These are phyloP conservation scores for Loris lydekkerianus DNA, from an alignment of 2,797 vertebrate genomes.

Conservation along the genomic window DNA sequence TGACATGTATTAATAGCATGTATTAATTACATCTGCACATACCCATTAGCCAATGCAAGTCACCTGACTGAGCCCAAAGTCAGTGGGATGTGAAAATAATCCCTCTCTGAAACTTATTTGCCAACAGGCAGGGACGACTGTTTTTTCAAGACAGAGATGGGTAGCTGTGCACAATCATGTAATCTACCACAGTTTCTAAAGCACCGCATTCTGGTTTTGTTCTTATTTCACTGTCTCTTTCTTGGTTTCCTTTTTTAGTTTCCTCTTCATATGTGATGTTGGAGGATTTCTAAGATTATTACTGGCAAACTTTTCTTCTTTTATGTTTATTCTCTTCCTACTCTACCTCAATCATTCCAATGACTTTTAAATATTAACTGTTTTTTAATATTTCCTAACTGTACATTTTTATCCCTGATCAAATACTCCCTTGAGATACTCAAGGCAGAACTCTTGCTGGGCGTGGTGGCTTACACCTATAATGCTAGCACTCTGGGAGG, in stretches of 20 bases:
- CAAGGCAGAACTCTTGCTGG: neutral
- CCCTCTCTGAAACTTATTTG: neutral
- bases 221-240: neutral
- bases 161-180: neutral
- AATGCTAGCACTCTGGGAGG: too few species aligned
- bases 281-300: constrained; percentile 30
- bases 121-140: neutral
- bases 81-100: neutral
- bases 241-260: neutral
- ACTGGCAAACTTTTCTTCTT: neutral
- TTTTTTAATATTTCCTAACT: neutral
- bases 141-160: neutral
- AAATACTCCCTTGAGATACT: neutral
- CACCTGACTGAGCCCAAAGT: neutral
- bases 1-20: neutral
- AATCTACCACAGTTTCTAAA: neutral
- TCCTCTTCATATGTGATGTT: neutral
- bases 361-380: neutral
- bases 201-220: neutral
- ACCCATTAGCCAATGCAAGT: neutral
- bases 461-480: too few species aligned
- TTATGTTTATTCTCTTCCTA: neutral
- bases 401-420: neutral
- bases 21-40: neutral
- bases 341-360: neutral